These are phyloP conservation scores for Drosophila fulvimacula DNA, from an alignment of 2,888 invertebrate genomes.

Conservation along the genomic window DNA sequence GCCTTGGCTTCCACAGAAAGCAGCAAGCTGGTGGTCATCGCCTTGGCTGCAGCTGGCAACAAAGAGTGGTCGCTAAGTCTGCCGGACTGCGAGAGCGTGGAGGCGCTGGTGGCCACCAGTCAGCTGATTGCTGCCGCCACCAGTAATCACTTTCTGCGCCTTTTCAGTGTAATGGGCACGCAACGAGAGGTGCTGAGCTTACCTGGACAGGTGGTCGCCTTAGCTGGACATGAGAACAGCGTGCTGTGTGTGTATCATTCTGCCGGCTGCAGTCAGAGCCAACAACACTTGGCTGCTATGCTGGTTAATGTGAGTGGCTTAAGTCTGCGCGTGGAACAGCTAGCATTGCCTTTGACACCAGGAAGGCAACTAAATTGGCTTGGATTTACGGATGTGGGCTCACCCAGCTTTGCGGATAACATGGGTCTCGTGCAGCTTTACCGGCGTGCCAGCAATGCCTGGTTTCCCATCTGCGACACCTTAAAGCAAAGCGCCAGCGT, in stretches of 20 bases:
- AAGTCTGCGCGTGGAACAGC: constrained; percentile 85
- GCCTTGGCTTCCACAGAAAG: constrained; percentile 90
- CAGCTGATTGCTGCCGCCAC: constrained; percentile 93
- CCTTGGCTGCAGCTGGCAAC: constrained; percentile 89
- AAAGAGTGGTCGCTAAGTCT: constrained; percentile 94
- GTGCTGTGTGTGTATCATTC: constrained; percentile 89
- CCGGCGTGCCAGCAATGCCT: constrained; percentile 88
- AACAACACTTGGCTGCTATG: constrained; percentile 87
- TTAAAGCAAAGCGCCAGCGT: constrained; percentile 89
- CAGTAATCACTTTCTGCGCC: constrained; percentile 89
- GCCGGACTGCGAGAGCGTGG: constrained; percentile 91
- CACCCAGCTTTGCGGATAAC: constrained; percentile 91
- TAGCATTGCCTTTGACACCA: constrained; percentile 89
- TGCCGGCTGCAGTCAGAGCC: constrained; percentile 85
- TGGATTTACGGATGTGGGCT: constrained; percentile 92
- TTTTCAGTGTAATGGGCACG: constrained; percentile 94
- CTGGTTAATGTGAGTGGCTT: constrained; percentile 86
- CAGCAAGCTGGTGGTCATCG: constrained; percentile 90
- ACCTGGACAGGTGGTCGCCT: constrained; percentile 90
- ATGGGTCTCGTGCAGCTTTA: constrained; percentile 91
- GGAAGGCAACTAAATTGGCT: constrained; percentile 89
- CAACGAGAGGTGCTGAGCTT: constrained; percentile 91
- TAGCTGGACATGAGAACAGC: constrained; percentile 87
- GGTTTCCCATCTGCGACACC: constrained; percentile 93
- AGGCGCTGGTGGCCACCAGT: constrained; percentile 88